Conservation (phyloP, 2,113 vertebrate genomes). For the Corythornis vintsioides region DNA sequence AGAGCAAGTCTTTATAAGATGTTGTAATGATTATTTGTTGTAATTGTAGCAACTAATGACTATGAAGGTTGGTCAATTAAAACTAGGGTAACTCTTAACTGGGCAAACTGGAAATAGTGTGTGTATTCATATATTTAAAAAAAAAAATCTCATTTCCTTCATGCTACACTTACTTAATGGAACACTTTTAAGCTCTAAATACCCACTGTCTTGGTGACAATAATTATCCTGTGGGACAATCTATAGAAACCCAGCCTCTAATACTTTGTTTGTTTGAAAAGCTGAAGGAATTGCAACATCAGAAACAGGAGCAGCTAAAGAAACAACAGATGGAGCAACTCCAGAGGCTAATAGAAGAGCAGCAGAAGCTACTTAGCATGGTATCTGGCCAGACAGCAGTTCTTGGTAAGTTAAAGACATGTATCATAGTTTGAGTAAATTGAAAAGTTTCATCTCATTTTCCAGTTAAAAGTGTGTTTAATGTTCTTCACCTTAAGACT, state of each 20-base stretch:
- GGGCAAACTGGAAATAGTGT: neutral
- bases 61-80: neutral
- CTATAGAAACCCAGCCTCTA: neutral
- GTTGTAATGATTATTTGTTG: no score
- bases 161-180: neutral
- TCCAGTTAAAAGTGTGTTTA: neutral
- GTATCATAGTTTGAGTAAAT: neutral
- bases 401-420: constrained; percentile 58
- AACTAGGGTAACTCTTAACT: neutral
- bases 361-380: constrained; percentile 81
- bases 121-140: neutral
- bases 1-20: neutral
- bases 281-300: constrained; percentile 90
- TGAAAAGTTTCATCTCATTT: neutral
- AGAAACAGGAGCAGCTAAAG: constrained; percentile 90
- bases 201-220: neutral
- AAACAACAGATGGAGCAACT: constrained; percentile 88
- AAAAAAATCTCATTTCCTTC: neutral
- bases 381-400: constrained; percentile 66
- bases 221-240: neutral
- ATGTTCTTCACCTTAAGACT: neutral
- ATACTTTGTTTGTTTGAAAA: constrained; percentile 63
- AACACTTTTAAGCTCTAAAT: neutral
- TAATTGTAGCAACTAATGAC: no score
- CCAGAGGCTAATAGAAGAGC: constrained; percentile 85